Evolutionary conservation across 2,888 invertebrate species (phyloP).

Genomic region (Capitulum mitella): DNA sequence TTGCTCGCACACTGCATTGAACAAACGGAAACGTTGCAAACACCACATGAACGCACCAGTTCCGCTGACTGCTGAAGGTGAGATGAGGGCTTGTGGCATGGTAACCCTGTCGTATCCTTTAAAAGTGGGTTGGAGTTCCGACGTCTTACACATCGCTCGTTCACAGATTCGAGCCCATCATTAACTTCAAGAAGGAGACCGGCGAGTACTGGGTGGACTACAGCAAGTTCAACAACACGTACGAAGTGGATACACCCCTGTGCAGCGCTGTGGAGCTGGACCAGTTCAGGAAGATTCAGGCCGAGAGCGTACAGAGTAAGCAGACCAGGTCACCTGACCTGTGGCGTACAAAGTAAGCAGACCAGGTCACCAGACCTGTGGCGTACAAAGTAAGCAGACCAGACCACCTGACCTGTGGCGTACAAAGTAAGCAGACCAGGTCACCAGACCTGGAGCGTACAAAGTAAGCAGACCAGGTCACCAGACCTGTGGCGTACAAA

Average conservation of each 20-base stretch:
- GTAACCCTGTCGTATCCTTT: background rate
- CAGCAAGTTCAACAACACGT: slow-evolving; percentile 83
- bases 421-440: too few relatives aligned
- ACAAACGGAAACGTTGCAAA: too few relatives aligned
- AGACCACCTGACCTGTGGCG: too few relatives aligned
- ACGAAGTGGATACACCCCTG: slow-evolving; percentile 83
- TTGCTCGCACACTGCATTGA: too few relatives aligned
- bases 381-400: too few relatives aligned
- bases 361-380: too few relatives aligned
- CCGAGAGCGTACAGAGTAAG: slow-evolving; percentile 25
- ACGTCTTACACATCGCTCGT: background rate
- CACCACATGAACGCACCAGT: background rate
- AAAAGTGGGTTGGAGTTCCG: too few relatives aligned
- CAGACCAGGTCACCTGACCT: too few relatives aligned
- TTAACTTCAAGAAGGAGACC: slow-evolving; percentile 52
- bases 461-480: too few relatives aligned
- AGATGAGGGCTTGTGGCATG: background rate
- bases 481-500: too few relatives aligned
- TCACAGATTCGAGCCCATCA: slow-evolving; percentile 34
- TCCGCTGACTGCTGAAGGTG: background rate
- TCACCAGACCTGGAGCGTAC: too few relatives aligned
- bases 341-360: too few relatives aligned
- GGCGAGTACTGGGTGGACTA: slow-evolving; percentile 77
- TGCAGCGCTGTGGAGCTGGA: slow-evolving; percentile 79
- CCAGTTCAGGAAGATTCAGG: slow-evolving; percentile 39